A percentile compares a stretch with the other conserved stretches of the same genome.
These are phyloP conservation scores for Acanthosepion pharaonis DNA, from an alignment of 2,888 invertebrate genomes.

Conservation along the genomic window DNA sequence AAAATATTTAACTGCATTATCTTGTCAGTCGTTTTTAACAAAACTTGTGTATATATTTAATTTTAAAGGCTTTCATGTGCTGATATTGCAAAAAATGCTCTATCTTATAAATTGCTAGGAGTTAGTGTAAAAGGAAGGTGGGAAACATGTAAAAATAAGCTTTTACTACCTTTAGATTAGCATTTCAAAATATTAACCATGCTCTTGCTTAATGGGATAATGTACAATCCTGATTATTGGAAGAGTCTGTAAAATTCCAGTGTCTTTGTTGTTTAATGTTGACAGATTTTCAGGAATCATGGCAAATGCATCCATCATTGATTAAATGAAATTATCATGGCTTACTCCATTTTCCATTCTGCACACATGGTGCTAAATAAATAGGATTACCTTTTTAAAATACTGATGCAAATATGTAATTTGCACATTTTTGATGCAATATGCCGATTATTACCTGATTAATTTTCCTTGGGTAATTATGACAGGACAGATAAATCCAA, in stretches of 20 bases:
- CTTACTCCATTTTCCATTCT: not conserved
- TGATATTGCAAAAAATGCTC: not conserved
- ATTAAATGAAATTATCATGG: not conserved
- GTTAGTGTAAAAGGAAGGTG: not conserved
- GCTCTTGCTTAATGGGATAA: not conserved
- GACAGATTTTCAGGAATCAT: not conserved
- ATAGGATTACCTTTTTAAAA: not conserved
- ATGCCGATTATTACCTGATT: slow-evolving; percentile 4
- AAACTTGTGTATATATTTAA: not conserved
- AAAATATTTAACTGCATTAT: no score
- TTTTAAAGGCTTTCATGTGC: not conserved
- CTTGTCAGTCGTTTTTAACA: no score
- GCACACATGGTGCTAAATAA: not conserved
- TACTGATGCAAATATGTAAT: not conserved
- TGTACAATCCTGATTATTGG: slow-evolving; percentile 9
- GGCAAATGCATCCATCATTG: not conserved
- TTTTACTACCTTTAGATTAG: not conserved
- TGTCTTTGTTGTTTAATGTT: slow-evolving; percentile 6
- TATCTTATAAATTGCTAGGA: not conserved
- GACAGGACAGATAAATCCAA: not conserved
- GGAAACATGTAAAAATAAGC: slow-evolving; percentile 13
- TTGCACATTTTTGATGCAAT: not conserved
- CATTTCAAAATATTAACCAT: not conserved
- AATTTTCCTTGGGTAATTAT: not conserved
- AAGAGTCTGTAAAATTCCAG: not conserved